Conservation (phyloP, 2,113 vertebrate genomes). For the Psephotus haematonotus region DNA sequence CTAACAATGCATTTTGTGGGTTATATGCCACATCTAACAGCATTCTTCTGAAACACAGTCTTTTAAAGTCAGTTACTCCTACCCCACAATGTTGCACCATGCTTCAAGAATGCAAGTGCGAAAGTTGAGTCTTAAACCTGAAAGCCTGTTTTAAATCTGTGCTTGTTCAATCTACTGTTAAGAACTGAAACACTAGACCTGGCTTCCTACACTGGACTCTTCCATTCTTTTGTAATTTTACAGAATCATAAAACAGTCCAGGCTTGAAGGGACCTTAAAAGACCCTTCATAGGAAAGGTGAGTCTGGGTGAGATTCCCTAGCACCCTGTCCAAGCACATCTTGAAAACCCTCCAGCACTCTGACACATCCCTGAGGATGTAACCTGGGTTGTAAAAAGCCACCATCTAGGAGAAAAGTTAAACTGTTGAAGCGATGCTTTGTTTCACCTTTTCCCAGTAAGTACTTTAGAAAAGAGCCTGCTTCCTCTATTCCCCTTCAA, state of each 20-base stretch:
- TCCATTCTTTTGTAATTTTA: neutral
- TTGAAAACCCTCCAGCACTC: neutral
- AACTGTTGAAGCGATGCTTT: neutral
- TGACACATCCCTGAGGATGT: neutral
- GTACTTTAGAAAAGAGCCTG: neutral
- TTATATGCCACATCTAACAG: neutral
- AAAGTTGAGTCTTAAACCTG: neutral
- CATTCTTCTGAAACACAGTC: neutral
- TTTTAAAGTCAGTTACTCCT: neutral
- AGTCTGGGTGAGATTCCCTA: neutral
- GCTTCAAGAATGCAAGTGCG: neutral
- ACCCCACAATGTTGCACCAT: neutral
- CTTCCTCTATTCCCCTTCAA: too few relatives aligned
- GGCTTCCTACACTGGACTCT: neutral
- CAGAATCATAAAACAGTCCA: neutral
- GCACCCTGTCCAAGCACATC: neutral
- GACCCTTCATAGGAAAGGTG: neutral
- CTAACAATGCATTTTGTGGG: neutral
- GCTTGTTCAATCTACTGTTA: neutral
- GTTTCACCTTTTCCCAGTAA: neutral
- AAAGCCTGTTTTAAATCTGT: neutral
- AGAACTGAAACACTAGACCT: neutral
- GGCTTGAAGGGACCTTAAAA: neutral
- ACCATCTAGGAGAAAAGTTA: neutral
- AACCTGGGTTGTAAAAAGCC: neutral